These are phyloP conservation scores for Cinclus cinclus DNA, from an alignment of 2,113 vertebrate genomes.

Conservation along the genomic window DNA sequence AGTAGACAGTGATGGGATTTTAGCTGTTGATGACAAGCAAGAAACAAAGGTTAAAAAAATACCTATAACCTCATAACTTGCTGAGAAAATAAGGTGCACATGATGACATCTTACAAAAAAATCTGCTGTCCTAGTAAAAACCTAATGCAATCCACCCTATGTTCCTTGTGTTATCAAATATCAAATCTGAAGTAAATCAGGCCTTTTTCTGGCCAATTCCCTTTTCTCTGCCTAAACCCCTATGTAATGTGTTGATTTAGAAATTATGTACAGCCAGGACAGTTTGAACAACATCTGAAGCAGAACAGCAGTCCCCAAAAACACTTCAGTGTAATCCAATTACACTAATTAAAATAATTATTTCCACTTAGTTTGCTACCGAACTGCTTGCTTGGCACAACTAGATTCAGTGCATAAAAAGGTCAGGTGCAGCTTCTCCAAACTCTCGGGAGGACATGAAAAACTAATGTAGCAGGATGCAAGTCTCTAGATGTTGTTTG, in stretches of 20 bases:
- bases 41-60: conserved; percentile 51
- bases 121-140: not conserved
- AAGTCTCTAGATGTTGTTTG: not conserved
- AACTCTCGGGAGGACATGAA: not conserved
- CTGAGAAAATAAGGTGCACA: not conserved
- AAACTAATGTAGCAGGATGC: not conserved
- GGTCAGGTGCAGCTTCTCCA: conserved; percentile 17
- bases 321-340: conserved; percentile 12
- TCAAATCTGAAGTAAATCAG: not conserved
- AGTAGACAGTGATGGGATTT: not conserved
- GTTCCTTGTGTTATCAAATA: not conserved
- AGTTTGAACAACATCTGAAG: conserved; percentile 5
- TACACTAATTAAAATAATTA: conserved; percentile 50
- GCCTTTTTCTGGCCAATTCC: not conserved
- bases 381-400: conserved; percentile 47
- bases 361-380: conserved; percentile 49
- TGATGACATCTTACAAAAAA: not conserved
- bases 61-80: conserved; percentile 23
- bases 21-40: conserved; percentile 5
- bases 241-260: not conserved
- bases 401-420: not conserved
- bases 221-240: not conserved
- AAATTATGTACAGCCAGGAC: not conserved
- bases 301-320: not conserved
- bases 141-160: not conserved